Evolutionary conservation across 2,797 vertebrate genomes (phyloP).

Genomic region (Vespertilio murinus): DNA sequence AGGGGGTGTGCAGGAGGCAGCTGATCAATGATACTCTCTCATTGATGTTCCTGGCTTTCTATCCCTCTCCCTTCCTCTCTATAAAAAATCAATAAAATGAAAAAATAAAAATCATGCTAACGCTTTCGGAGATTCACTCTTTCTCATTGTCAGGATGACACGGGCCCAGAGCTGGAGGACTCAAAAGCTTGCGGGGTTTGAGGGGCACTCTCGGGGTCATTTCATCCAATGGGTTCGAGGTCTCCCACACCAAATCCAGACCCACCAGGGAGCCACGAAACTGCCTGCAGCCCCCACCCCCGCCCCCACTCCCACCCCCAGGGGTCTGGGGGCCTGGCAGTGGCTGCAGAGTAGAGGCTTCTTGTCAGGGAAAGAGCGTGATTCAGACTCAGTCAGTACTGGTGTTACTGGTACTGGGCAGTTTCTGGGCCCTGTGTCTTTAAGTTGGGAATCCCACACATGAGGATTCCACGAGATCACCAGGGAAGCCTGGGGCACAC

Average conservation of each 20-base stretch:
- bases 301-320: fast-evolving
- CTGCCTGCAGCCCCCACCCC: neutral
- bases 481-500: neutral
- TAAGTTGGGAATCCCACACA: neutral
- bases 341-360: neutral
- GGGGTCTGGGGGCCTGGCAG: neutral
- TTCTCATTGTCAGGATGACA: neutral
- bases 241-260: neutral
- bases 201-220: neutral
- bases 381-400: neutral
- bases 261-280: neutral
- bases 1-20: too few relatives aligned
- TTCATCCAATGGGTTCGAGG: neutral
- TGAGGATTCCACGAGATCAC: neutral
- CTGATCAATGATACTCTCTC: too few relatives aligned
- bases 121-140: neutral
- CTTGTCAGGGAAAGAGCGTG: neutral
- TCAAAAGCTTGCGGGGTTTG: neutral
- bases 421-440: neutral
- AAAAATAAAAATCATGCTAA: neutral
- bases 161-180: neutral
- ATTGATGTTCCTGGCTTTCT: too few relatives aligned
- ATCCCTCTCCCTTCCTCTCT: too few relatives aligned
- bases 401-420: neutral
- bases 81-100: too few relatives aligned